Evolutionary conservation across 2,888 invertebrate species (phyloP), one percentile per base, ranked within the genome.

Genomic region (Volucella bombylans): DNA sequence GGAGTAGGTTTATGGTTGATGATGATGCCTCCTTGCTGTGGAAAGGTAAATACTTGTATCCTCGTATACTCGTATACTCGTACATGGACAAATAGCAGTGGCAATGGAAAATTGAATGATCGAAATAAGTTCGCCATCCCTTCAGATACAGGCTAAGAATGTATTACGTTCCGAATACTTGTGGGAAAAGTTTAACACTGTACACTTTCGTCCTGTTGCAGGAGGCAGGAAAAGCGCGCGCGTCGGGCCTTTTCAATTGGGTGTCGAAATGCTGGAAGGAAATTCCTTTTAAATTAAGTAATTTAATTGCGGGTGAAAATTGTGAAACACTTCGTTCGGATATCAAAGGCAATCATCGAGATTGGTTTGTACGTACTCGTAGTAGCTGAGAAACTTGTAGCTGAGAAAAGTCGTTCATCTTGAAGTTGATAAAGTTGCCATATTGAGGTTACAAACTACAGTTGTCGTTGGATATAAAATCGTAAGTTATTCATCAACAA

Each of bases 51-150:
- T 49, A 43, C 59, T 41, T 12, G 67, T n/a, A 15, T 52, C 61
- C 62, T 50, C 57, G 31, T 47, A 77, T 23, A 18, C 18, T 18
- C n/a, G n/a, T 18, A 1, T 18, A 23, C 18, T 31, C 31, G 31
- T 31, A 31, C 6, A 31, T 31, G 31, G 31, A 31, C 31, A 6
- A 31, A 31, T 31, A 31, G 6, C 4, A 31, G 31, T 31, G 31
- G 64, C 73, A 74, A 79, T 83, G 73, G 79, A 68, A 80, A 83
- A 83, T 83, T 83, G 74, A 83, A 83, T 83, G 74, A 80, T 80
- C 74, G 69, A 71, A 83, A 74, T 74, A 76, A 71, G 74, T 79
- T 79, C 72, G 49, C 65, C 68, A 31, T 31, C 6, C 31, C 6
- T 6, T 55, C 39, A 57, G 59, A 45, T 76, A 59, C 23, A 52